Evolutionary conservation across 2,797 vertebrate species (phyloP).

Genomic region (Sciurus vulgaris): DNA sequence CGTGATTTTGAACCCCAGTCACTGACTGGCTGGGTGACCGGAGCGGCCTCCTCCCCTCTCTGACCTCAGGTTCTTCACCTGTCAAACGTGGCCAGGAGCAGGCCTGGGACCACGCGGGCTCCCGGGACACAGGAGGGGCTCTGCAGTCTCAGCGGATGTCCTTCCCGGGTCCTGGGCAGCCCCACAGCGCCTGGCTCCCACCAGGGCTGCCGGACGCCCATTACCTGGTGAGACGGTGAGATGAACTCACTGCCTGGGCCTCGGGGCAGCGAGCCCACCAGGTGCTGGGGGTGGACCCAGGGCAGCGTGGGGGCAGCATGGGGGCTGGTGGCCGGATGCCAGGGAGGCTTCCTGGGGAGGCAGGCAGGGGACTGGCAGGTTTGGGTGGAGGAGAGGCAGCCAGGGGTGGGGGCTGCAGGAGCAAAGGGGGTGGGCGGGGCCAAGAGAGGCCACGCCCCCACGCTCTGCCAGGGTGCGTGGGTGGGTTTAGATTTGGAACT

Average conservation of each 20-base stretch:
- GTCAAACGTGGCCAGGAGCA: too few relatives aligned
- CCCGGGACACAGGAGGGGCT: not conserved
- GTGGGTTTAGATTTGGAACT: not conserved
- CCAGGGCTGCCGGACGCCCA: rapidly evolving
- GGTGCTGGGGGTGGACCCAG: not conserved
- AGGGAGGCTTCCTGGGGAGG: not conserved
- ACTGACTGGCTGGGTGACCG: not conserved
- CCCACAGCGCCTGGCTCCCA: too few relatives aligned
- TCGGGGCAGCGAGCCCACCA: not conserved
- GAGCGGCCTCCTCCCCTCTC: not conserved
- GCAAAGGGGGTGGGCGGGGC: too few relatives aligned
- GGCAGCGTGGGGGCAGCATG: too few relatives aligned
- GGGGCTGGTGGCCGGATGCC: not conserved
- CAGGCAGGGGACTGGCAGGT: not conserved
- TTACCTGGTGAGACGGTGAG: not conserved
- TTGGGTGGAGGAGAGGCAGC: not conserved
- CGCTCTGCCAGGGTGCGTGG: not conserved
- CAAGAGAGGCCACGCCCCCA: not conserved
- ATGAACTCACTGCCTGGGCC: not conserved
- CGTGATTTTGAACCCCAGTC: not conserved
- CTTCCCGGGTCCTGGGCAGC: not conserved
- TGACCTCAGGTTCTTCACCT: not conserved
- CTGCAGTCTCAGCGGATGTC: not conserved
- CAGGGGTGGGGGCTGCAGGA: too few relatives aligned
- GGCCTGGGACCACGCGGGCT: too few relatives aligned